These are phyloP conservation scores for Drosophila ogumai DNA, from an alignment of 1,140 invertebrate species.

Conservation along the genomic window DNA sequence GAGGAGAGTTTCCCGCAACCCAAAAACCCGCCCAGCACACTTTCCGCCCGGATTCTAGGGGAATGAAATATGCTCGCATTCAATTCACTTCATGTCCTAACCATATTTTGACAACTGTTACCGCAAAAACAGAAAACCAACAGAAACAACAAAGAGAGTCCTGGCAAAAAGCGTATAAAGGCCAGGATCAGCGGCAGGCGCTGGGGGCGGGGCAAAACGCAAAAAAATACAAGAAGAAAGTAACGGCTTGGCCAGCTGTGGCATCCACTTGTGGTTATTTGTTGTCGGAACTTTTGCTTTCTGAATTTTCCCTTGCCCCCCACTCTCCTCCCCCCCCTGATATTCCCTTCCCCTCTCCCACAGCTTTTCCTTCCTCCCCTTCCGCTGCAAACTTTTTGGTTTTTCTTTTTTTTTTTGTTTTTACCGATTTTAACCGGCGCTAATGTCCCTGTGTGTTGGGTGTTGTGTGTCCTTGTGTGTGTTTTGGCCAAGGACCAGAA, in stretches of 20 bases:
- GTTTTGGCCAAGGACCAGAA: slow-evolving; percentile 9
- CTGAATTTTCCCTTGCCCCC: slow-evolving; percentile 22
- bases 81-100: slow-evolving; percentile 60
- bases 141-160: slow-evolving; percentile 48
- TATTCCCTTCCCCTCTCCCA: neutral
- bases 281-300: slow-evolving; percentile 79
- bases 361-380: neutral
- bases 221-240: slow-evolving; percentile 22
- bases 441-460: slow-evolving; percentile 41
- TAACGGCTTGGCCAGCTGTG: slow-evolving; percentile 65
- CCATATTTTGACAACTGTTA: slow-evolving; percentile 83
- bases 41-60: slow-evolving; percentile 8
- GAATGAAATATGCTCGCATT: slow-evolving; percentile 48
- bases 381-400: slow-evolving; percentile 47
- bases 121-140: slow-evolving; percentile 72
- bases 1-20: neutral
- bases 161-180: slow-evolving; percentile 7
- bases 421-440: slow-evolving; percentile 71
- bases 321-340: no score
- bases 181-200: neutral
- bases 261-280: slow-evolving; percentile 80
- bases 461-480: slow-evolving; percentile 25
- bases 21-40: neutral
- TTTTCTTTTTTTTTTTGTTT: slow-evolving; percentile 16
- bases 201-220: neutral